Evolutionary conservation across 2,888 invertebrate genomes (phyloP), one percentile per base, ranked within the genome.

Genomic region (Chrysolina americana): DNA sequence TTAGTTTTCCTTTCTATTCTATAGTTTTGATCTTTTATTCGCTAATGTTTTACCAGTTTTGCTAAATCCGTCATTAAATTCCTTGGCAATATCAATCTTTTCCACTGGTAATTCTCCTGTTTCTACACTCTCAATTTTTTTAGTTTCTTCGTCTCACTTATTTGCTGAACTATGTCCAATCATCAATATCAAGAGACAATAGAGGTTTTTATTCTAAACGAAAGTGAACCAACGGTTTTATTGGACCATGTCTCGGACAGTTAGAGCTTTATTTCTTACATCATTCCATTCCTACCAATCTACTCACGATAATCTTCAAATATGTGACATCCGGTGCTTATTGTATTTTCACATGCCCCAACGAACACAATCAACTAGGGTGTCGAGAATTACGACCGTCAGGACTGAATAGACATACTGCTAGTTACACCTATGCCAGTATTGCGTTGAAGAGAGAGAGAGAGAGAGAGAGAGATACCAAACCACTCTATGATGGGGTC

Each of bases 401-500:
- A 36, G 28, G 59, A 59, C 6, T 23, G 59, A 59, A 59, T 15
- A n/a, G n/a, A n/a, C 53, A 53, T 53, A 21, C 11, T 53, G 8
- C 36, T 36, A n/a, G 15, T 15, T 13, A 13, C 59, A 59, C 59
- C 59, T 59, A 59, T 59, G 59, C n/a, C 23, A 36, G n/a, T 15
- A n/a, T 59, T 9, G 15, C n/a, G 17, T 59, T n/a, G 10, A 36
- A 36, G 47, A 47, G 47, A 10, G n/a, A n/a, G 59, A 56, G 63
- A 9, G 48, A 41, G 68, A 56, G n/a, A n/a, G n/a, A n/a, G 65
- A 66, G 73, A 66, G 53, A 65, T 21, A 11, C 15, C 48, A 41
- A 28, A 47, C 53, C 59, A 66, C 41, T 62, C 65, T 17, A 50
- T 36, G 68, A 71, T 63, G 56, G 69, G 47, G 69, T 56, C 65